These are phyloP conservation scores for Neogale vison DNA, from an alignment of 2,113 vertebrate genomes.

Conservation along the genomic window DNA sequence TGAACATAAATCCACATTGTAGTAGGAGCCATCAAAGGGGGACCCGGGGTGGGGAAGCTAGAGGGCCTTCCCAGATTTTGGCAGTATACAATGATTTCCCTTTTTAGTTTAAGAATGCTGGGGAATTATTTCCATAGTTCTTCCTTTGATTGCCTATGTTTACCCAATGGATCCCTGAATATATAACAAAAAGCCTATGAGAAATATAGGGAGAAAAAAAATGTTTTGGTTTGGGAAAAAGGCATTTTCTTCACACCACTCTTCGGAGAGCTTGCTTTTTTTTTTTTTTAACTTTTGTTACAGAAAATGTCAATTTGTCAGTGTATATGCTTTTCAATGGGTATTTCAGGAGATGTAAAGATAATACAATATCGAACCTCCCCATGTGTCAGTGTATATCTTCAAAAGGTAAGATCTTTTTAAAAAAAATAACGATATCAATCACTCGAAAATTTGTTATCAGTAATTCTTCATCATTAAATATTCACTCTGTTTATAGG, in stretches of 20 bases:
- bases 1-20: constrained; percentile 84
- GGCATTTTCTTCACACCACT: background rate
- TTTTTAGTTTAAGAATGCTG: constrained; percentile 80
- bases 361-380: background rate
- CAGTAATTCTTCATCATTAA: background rate
- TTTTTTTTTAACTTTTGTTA: background rate
- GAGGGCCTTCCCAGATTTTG: constrained; percentile 75
- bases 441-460: background rate
- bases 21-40: constrained; percentile 78
- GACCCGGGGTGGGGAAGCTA: constrained; percentile 19
- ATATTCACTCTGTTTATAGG: background rate
- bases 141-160: constrained; percentile 72
- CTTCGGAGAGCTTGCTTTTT: background rate
- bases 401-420: background rate
- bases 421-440: background rate
- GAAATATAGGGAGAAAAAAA: background rate
- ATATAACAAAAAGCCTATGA: constrained; percentile 69
- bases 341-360: background rate
- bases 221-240: background rate
- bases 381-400: background rate
- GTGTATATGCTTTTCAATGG: background rate
- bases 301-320: background rate
- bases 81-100: constrained; percentile 73
- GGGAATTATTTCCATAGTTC: constrained; percentile 69
- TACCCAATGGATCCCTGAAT: constrained; percentile 71